Evolutionary conservation across 1,140 invertebrate genomes (phyloP), one percentile per base, ranked within the genome.

Genomic region (Macrotrachela quadricornifera): DNA sequence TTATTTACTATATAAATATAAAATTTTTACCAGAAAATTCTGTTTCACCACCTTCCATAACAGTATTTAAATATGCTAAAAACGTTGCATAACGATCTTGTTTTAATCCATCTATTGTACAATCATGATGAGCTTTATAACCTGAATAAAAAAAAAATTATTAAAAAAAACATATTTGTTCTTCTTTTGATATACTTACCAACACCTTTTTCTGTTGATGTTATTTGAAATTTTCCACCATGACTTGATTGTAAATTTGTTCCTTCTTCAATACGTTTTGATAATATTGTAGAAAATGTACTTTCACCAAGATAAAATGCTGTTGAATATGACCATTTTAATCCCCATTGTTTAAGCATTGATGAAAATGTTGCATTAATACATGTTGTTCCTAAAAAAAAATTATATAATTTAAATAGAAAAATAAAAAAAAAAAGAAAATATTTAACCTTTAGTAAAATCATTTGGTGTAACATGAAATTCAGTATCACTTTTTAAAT

Each of bases 161-260:
- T n/a, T 47, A 30, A 30, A 30, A 2, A 30, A 8, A 30, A 30
- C 1, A 47, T 49, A n/a, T 13, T 21, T 37, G 6, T n/a, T n/a
- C n/a, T n/a, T n/a, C n/a, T n/a, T n/a, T 39, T 15, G 18, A 51
- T 43, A 42, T 46, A 47, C 58, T 55, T 56, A 64, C 63, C 64
- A 46, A 64, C 61, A 55, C 59, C 61, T 48, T 56, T 3, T 13
- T 63, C 63, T 53, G 66, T 67, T 18, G 64, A 65, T 13, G 65
- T 68, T 15, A 68, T 64, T 54, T 68, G 66, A 56, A 66, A 66
- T 57, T 68, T 68, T 12, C 66, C 66, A 16, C 66, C 66, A 57
- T 65, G 66, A 44, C 57, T 59, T 11, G 60, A 59, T 37, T 55
- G 56, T 1, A 68, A 54, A 12, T 58, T 61, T 41, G 61, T 67